Percentiles rank a stretch among this genome's conserved stretches.
Evolutionary conservation across 2,888 invertebrate species (phyloP).

Genomic region (Morpho helenor): DNA sequence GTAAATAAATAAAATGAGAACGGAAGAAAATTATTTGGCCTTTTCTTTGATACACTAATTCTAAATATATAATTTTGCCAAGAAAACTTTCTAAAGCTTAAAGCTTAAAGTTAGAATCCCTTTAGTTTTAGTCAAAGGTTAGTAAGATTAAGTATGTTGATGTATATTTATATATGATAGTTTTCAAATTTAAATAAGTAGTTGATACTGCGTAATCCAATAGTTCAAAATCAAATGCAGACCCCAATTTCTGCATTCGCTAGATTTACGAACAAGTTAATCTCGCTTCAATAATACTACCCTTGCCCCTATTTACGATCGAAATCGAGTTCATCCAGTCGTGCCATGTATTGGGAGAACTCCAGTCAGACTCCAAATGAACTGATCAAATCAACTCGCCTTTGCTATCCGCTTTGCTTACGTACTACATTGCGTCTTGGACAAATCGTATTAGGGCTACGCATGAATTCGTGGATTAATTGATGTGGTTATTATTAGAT

Average conservation of each 20-base stretch:
- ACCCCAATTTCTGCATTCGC: constrained; percentile 6
- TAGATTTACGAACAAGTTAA: constrained; percentile 17
- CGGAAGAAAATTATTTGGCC: too few relatives aligned
- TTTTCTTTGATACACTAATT: too few relatives aligned
- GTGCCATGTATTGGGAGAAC: constrained; percentile 39
- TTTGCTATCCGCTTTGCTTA: constrained; percentile 45
- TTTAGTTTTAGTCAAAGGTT: too few relatives aligned
- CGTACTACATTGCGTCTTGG: constrained; percentile 45
- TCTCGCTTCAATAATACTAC: constrained; percentile 26
- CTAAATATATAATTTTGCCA: too few relatives aligned
- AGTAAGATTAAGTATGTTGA: too few relatives aligned
- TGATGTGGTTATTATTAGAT: constrained; percentile 21
- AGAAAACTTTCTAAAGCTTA: too few relatives aligned
- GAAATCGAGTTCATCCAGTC: constrained; percentile 58
- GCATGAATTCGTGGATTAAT: constrained; percentile 40
- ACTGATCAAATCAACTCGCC: constrained; percentile 45
- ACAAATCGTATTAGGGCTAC: constrained; percentile 46
- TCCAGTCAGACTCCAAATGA: constrained; percentile 45
- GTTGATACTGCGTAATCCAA: too few relatives aligned
- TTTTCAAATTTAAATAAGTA: too few relatives aligned
- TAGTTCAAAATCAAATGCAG: too few relatives aligned
- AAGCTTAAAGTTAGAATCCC: too few relatives aligned
- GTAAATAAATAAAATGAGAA: too few relatives aligned
- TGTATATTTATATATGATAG: too few relatives aligned
- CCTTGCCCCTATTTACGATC: constrained; percentile 44